Evolutionary conservation across 2,888 invertebrate genomes (phyloP), one percentile per base, ranked within the genome.

Genomic region (Chydorus sphaericus): DNA sequence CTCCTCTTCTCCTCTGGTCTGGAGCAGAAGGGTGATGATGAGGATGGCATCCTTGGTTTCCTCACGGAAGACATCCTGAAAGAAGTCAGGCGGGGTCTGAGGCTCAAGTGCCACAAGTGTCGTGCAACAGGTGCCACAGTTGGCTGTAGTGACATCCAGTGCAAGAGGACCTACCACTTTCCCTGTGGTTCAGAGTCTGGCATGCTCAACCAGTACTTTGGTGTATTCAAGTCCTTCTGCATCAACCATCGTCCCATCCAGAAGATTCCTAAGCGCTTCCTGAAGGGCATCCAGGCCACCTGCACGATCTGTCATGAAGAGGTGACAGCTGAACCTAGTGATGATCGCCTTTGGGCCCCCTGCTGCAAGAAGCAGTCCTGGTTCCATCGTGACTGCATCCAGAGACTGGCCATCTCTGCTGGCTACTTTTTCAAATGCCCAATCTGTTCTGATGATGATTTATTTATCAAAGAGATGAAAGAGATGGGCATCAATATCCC

Each of bases 401-500:
- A 51, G 51, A 8, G 14, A 16, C 18, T 29, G 14, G 51, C 51
- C 16, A 8, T 51, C 6, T 16, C n/a, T 29, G 26, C 30, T 30
- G 51, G 51, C 8, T 51, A 51, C 11, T 30, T 30, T 30, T 51
- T 51, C 30, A 26, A 30, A 20, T 33, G 36, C 14, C 36, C 36
- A 11, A 11, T 33, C 10, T 33, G 36, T n/a, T 33, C 10, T 33
- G 10, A 33, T 33, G 10, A 10, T n/a, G 10, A 11, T 33, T 33
- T 33, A 33, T 11, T 33, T 33, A 33, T 33, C 36, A 33, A 33
- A 33, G 77, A 78, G 0, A 79, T 82, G 66, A 66, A 79, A 16
- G 66, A 71, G 0, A 77, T 76, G 65, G 89, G 90, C 2, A 82
- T 88, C 60, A 85, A 80, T 58, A 78, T 90, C 39, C 89, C 89